Percentiles rank a stretch among this genome's conserved stretches.
Evolutionary conservation across 2,797 vertebrate species (phyloP).

Genomic region (Argentina silus): DNA sequence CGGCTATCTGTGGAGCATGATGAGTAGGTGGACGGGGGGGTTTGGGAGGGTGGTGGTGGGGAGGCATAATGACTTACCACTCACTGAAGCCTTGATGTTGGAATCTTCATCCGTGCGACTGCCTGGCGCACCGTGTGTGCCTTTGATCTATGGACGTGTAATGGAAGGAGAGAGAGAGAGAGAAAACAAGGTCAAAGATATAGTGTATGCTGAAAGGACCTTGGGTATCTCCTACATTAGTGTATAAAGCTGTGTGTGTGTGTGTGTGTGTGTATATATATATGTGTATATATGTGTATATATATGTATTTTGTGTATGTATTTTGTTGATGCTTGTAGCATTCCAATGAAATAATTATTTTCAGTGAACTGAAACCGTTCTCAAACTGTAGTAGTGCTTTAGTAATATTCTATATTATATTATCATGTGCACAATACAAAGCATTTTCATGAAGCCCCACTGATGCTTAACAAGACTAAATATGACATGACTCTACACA

Average conservation of each 20-base stretch:
- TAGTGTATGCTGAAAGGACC: conserved; percentile 34
- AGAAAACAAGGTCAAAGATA: conserved; percentile 68
- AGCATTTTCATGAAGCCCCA: neutral
- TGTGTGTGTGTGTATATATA: neutral
- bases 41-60: neutral
- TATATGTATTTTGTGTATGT: conserved; percentile 28
- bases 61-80: conserved; percentile 65
- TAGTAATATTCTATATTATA: too few species aligned
- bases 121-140: conserved; percentile 33
- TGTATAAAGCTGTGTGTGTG: conserved; percentile 22
- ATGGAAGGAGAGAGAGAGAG: conserved; percentile 54
- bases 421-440: neutral
- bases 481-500: conserved; percentile 47
- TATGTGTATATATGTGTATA: neutral
- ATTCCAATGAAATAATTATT: too few species aligned
- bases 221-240: conserved; percentile 43
- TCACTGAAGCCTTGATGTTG: conserved; percentile 61
- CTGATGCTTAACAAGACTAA: conserved; percentile 34
- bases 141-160: conserved; percentile 70
- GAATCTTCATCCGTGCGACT: conserved; percentile 55
- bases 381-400: too few species aligned
- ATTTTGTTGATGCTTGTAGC: conserved; percentile 34
- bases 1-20: conserved; percentile 5
- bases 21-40: neutral
- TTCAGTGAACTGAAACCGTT: too few species aligned